These are phyloP conservation scores for Delichon dasypus DNA, from an alignment of 2,797 vertebrate genomes.

Conservation along the genomic window DNA sequence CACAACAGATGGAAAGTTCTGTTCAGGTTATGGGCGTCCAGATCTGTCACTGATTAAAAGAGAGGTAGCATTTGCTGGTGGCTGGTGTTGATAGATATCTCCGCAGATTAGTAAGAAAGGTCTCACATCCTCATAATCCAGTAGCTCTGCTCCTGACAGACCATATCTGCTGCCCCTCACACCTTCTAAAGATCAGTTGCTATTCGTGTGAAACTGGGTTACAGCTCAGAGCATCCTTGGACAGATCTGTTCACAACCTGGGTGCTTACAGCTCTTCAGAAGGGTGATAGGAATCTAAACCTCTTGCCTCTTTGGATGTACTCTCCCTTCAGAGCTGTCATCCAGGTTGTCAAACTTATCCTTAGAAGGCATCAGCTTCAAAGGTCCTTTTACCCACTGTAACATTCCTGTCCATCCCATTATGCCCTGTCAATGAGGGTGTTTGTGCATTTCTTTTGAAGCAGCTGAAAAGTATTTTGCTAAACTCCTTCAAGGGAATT, in stretches of 20 bases:
- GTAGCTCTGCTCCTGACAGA: background rate
- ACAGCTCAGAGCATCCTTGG: conserved; percentile 9
- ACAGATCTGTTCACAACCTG: conserved; percentile 42
- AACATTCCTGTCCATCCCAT: background rate
- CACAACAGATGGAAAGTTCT: conserved; percentile 46
- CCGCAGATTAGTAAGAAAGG: background rate
- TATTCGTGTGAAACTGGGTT: background rate
- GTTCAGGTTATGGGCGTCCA: background rate
- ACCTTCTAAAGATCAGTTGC: background rate
- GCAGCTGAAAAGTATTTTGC: background rate
- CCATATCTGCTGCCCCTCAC: conserved; percentile 13
- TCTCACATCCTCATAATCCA: background rate
- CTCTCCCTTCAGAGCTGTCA: conserved; percentile 31
- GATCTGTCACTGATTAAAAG: conserved; percentile 34
- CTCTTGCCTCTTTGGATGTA: conserved; percentile 17
- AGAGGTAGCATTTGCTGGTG: background rate
- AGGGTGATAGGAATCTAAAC: conserved; percentile 26
- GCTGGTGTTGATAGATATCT: background rate
- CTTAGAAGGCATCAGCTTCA: background rate
- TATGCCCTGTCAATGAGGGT: background rate
- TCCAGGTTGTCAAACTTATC: conserved; percentile 13
- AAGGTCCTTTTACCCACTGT: background rate
- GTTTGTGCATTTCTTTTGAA: background rate
- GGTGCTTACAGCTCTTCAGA: background rate
- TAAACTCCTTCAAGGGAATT: conserved; percentile 35